Evolutionary conservation across 2,797 vertebrate genomes (phyloP), one percentile per base, ranked within the genome.

Genomic region (Heliangelus exortis): DNA sequence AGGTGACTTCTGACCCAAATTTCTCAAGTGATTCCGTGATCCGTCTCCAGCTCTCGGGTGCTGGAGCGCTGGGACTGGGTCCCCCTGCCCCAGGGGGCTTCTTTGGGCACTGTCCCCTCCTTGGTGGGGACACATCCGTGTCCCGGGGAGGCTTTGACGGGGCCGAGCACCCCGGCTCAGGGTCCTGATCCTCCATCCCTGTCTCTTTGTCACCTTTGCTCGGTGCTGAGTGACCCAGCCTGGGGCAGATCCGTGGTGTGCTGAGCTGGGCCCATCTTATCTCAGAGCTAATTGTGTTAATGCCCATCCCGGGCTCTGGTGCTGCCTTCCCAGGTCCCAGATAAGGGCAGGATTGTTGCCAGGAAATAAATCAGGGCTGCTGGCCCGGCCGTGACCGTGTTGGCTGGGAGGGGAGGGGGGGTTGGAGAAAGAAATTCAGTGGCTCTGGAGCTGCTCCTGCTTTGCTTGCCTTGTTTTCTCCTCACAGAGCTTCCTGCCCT

Each of bases 191-290:
- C 80, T 92, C 82, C 28, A 95, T 96, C 59, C 71, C 14, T 31
- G 75, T n/a, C 8, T 1, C 0, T 1, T 72, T 0, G 0, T 51
- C 7, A 7, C 8, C 31, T 71, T 28, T 57, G 1, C 34, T 36
- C 34, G 34, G 36, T 36, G 34, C 34, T 36, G 34, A 36, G 34
- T 36, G 34, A 36, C 34, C 23, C 65, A 77, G 50, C 62, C 63
- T 28, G 8, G 47, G 22, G 34, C 74, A 0, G 0, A 11, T 48
- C 50, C 39, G 4, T 1, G n/a, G 58, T 3, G 18, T 51, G 57
- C 80, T 53, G 11, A 43, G 28, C 20, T 0, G 11, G 39, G 43
- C 53, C 21, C 6, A 67, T n/a, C 50, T 90, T 91, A 92, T 91
- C 87, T 67, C n/a, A 0, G 1, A 12, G 29, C 26, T 87, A 47